Base-by-base conservation (phyloP, 2,888 invertebrate species). In the Petrolisthes cinctipes region DNA sequence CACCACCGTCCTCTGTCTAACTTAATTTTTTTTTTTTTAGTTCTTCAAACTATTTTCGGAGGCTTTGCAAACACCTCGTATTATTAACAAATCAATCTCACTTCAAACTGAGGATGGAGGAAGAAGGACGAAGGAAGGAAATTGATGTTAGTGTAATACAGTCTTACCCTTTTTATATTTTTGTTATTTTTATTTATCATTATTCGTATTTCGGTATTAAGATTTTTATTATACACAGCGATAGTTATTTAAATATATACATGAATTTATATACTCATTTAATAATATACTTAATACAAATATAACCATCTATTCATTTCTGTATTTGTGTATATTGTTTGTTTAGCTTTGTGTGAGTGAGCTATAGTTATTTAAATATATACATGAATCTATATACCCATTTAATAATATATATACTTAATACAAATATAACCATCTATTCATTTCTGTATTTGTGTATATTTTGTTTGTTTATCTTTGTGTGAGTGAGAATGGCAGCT, bases 341-440 rank as follows among this genome's bases (percentile, higher is more conserved):
- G 14, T 61, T 11, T 61, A 11, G 9, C 9, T 14, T 75, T 20
- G n/a, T 75, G n/a, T 14, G 7, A 75, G 7, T 14, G 7, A 75
- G n/a, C 9, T 14, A 14, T 78, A 78, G n/a, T 37, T 79, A 79
- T 79, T 37, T 79, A 79, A 37, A 79, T 79, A 79, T 79, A 79
- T 79, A 79, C 37, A 56, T 17, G 20, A 53, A 79, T n/a, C 7
- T 56, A 80, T 53, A 54, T n/a, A 56, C 20, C 4, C 17, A 53
- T 56, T 78, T 9, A 37, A 66, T 66, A 14, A 66, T 66, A 66
- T 75, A 75, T 75, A 75, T 2, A 66, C 17, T 14, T 66, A 66
- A 14, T 2, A 66, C 3, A 66, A 14, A 66, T 66, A 66, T 66
- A 66, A 2, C 11, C 17, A 66, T 66, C 11, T 66, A 66, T 37